Evolutionary conservation across 2,113 vertebrate species (phyloP), one percentile per base, ranked within the genome.

Genomic region (Peromyscus leucopus): DNA sequence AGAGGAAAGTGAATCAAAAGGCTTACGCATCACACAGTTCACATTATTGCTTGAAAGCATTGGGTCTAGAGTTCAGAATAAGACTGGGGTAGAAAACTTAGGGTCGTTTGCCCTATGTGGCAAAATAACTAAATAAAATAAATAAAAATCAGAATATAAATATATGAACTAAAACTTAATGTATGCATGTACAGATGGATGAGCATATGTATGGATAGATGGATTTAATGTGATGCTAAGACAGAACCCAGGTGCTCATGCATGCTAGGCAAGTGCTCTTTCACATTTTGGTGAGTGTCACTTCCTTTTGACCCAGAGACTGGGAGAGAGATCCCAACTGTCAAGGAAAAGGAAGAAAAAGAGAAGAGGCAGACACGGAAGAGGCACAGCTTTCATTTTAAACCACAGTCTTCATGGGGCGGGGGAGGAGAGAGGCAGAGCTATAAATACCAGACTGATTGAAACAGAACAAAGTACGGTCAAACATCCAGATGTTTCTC

Each of bases 401-500:
- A 84, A 90, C 63, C 88, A 48, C 63, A 65, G 22, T 4, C 8
- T 67, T 21, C 16, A 8, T 26, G 55, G 13, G 55, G 55, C 0
- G n/a, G 57, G 65, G 28, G 3, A 86, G 82, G 65, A 24, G 3
- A 82, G 79, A 72, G 46, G 7, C 78, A 75, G 72, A 89, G 24
- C 83, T 89, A 69, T 72, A 97, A 90, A 94, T 83, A 74, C 55
- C 72, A 75, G 31, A 4, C 3, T 69, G 42, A 83, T 63, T 87
- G 57, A 90, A 87, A 76, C 48, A 85, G 86, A 90, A 76, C 46
- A 86, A 78, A 75, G 61, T 5, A 69, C 1, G 75, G 28, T 78
- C 22, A 82, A 65, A 7, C 42, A n/a, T 36, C 21, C 42, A 67
- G 69, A 57, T 90, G 42, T 75, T 90, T 69, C 39, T 48, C 10